Percentiles rank a stretch among this genome's conserved stretches.
These are phyloP conservation scores for Serilophus lunatus DNA, from an alignment of 2,113 vertebrate genomes.

Conservation along the genomic window DNA sequence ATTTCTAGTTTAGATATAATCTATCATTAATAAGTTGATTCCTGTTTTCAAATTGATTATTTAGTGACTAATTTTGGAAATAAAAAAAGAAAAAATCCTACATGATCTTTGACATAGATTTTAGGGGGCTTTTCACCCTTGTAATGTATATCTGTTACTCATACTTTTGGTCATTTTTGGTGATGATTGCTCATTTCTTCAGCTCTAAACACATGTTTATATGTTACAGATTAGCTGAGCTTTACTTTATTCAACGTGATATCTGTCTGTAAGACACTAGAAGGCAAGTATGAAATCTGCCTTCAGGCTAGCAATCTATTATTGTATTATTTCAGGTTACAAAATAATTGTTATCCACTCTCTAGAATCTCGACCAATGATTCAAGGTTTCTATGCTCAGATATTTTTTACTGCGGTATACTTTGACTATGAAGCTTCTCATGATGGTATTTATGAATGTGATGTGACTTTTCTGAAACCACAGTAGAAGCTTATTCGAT, in stretches of 20 bases:
- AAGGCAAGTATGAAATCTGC: neutral
- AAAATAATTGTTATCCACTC: neutral
- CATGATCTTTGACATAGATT: neutral
- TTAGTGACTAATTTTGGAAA: neutral
- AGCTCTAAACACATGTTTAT: neutral
- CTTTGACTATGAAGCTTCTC: neutral
- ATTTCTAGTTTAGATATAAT: neutral
- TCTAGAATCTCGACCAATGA: neutral
- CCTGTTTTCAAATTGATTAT: neutral
- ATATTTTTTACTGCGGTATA: neutral
- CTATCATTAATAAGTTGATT: neutral
- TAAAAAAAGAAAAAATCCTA: neutral
- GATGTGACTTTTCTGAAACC: conserved; percentile 33
- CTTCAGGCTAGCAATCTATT: neutral
- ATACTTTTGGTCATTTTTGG: neutral
- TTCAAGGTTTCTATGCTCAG: neutral
- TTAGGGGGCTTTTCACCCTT: fast-evolving
- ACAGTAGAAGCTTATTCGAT: conserved; percentile 27
- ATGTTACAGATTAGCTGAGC: neutral
- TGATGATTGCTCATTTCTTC: neutral
- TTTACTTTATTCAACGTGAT: neutral
- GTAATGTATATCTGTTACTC: neutral
- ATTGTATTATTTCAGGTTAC: neutral
- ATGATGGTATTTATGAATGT: neutral
- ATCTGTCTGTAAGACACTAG: neutral